A percentile compares a stretch with the other conserved stretches of the same genome.
phyloP scores from a whole-genome alignment of 2,113 vertebrate species.

The Calyptommatus sinebrachiatus region DNA sequence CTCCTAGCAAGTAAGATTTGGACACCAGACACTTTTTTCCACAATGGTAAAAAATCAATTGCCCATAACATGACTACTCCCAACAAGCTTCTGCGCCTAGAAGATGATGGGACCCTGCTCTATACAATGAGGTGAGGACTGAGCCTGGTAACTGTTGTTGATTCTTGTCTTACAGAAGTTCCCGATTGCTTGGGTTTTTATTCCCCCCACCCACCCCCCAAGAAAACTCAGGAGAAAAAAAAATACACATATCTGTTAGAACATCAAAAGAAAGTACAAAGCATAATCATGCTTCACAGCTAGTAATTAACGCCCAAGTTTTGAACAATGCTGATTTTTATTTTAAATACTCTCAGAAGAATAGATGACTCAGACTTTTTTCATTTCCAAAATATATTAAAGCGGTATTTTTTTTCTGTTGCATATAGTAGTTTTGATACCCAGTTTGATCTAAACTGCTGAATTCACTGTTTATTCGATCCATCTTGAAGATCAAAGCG shows the following conservation, averaged over 20 bases:
- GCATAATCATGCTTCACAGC: constrained; percentile 35
- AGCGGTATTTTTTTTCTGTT: constrained; percentile 28
- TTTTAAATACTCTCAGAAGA: constrained; percentile 55
- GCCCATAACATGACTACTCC: constrained; percentile 98
- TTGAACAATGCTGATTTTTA: constrained; percentile 50
- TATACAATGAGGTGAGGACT: constrained; percentile 93
- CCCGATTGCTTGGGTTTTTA: not conserved
- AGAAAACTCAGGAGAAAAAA: not conserved
- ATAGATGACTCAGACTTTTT: constrained; percentile 55
- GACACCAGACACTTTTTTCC: constrained; percentile 97
- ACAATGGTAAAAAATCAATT: constrained; percentile 97
- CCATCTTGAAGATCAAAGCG: constrained; percentile 28
- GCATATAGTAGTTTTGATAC: constrained; percentile 42
- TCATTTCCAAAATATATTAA: constrained; percentile 29
- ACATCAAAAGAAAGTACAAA: constrained; percentile 51
- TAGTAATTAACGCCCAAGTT: constrained; percentile 55
- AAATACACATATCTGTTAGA: constrained; percentile 3
- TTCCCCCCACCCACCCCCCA: not conserved
- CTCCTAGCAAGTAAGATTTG: constrained; percentile 96
- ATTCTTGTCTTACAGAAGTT: not conserved
- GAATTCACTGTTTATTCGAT: constrained; percentile 38
- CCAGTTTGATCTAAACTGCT: constrained; percentile 25
- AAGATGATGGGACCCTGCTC: constrained; percentile 91
- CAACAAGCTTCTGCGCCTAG: constrained; percentile 92
- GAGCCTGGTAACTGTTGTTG: not conserved